phyloP scores from a whole-genome alignment of 2,888 invertebrate species.

The Limnephilus lunatus region DNA sequence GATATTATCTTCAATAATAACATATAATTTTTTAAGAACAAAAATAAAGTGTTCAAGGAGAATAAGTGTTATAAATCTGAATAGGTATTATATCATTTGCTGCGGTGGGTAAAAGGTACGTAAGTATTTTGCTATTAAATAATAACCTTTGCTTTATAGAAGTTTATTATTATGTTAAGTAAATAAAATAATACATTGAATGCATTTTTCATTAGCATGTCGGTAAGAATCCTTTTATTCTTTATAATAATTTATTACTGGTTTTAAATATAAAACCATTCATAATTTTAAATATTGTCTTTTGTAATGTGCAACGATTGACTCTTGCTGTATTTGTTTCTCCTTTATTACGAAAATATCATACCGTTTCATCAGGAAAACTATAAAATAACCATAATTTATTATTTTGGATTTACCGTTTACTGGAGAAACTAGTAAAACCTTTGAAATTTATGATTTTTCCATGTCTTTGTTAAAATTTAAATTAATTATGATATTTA shows the following conservation, averaged over 20 bases:
- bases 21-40: no score
- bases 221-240: background rate
- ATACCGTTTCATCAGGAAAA: background rate
- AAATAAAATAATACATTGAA: background rate
- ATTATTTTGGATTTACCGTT: no score
- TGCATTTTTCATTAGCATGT: background rate
- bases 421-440: no score
- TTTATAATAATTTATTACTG: background rate
- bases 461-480: no score
- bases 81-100: no score
- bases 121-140: background rate
- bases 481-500: no score
- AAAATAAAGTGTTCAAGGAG: no score
- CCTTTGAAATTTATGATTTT: no score
- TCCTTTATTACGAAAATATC: background rate
- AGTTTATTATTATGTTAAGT: no score
- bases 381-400: no score
- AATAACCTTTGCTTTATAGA: background rate
- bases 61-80: no score
- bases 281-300: background rate
- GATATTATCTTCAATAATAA: no score
- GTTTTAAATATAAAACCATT: background rate
- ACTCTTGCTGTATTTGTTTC: background rate
- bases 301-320: background rate
- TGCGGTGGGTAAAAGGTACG: background rate